A percentile compares a stretch with the other conserved stretches of the same genome.
phyloP scores from a whole-genome alignment of 2,888 invertebrate genomes.

The Creontiades dilutus region DNA sequence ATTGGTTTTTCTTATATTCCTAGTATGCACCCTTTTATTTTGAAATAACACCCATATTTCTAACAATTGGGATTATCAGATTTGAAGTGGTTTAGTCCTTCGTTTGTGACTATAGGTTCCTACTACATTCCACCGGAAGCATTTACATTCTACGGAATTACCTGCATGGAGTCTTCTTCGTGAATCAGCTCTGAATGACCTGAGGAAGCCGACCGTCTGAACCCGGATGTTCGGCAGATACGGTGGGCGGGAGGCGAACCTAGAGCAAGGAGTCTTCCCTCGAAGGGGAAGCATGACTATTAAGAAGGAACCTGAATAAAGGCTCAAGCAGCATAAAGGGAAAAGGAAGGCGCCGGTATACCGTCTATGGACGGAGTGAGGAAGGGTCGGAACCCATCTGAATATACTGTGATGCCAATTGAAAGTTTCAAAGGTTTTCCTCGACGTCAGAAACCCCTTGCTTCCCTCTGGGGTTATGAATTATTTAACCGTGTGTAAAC shows the following conservation, averaged over 20 bases:
- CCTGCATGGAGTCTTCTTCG: too few relatives aligned
- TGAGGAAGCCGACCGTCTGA: neutral
- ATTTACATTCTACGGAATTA: too few relatives aligned
- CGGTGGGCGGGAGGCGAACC: neutral
- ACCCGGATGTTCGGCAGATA: slow-evolving; percentile 12
- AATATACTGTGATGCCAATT: slow-evolving; percentile 73
- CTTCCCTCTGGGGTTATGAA: slow-evolving; percentile 71
- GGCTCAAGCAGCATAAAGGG: slow-evolving; percentile 52
- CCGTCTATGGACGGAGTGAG: neutral
- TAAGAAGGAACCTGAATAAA: slow-evolving; percentile 52
- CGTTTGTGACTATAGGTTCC: too few relatives aligned
- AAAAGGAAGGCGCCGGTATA: slow-evolving; percentile 2
- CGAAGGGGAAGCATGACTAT: slow-evolving; percentile 43
- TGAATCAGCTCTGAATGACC: neutral
- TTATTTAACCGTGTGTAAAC: slow-evolving; percentile 72
- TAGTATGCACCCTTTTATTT: too few relatives aligned
- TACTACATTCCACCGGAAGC: too few relatives aligned
- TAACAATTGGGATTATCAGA: too few relatives aligned
- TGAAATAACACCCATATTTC: too few relatives aligned
- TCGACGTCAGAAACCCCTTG: slow-evolving; percentile 62
- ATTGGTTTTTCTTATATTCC: too few relatives aligned
- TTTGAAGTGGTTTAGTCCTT: too few relatives aligned
- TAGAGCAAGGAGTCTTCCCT: neutral
- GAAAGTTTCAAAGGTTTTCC: slow-evolving; percentile 74
- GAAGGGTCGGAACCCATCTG: slow-evolving; percentile 66